phyloP scores from a whole-genome alignment of 2,888 invertebrate genomes.

The Volucella inanis region DNA sequence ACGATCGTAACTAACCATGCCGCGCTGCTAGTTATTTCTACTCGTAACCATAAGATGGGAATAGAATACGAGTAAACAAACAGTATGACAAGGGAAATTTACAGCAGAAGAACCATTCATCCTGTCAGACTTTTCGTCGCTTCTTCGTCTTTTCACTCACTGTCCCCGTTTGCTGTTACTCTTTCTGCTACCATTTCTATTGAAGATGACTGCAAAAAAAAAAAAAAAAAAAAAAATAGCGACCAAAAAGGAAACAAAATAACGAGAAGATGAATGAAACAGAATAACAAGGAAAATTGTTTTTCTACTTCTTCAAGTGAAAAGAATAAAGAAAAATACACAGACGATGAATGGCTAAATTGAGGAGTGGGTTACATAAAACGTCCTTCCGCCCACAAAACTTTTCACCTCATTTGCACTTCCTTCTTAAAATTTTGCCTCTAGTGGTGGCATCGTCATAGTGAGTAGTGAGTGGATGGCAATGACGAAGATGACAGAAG shows the following conservation, averaged over 20 bases:
- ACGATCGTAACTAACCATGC: background rate
- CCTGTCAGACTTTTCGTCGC: slow-evolving; percentile 51
- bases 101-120: slow-evolving; percentile 59
- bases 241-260: slow-evolving; percentile 33
- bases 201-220: background rate
- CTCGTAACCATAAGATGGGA: too few relatives aligned
- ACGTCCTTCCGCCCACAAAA: slow-evolving; percentile 35
- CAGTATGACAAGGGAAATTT: slow-evolving; percentile 56
- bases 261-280: slow-evolving; percentile 16
- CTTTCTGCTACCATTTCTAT: background rate
- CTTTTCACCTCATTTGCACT: slow-evolving; percentile 64
- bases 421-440: slow-evolving; percentile 34
- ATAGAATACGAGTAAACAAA: slow-evolving; percentile 4
- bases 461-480: background rate
- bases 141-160: slow-evolving; percentile 21
- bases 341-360: background rate
- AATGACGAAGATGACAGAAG: background rate
- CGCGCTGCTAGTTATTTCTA: too few relatives aligned
- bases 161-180: background rate
- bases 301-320: slow-evolving; percentile 22
- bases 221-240: slow-evolving; percentile 26
- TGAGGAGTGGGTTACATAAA: slow-evolving; percentile 27
- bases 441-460: background rate
- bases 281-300: slow-evolving; percentile 50
- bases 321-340: slow-evolving; percentile 28